Evolutionary conservation across 2,113 vertebrate species (phyloP).

Genomic region (Gavialis gangeticus): DNA sequence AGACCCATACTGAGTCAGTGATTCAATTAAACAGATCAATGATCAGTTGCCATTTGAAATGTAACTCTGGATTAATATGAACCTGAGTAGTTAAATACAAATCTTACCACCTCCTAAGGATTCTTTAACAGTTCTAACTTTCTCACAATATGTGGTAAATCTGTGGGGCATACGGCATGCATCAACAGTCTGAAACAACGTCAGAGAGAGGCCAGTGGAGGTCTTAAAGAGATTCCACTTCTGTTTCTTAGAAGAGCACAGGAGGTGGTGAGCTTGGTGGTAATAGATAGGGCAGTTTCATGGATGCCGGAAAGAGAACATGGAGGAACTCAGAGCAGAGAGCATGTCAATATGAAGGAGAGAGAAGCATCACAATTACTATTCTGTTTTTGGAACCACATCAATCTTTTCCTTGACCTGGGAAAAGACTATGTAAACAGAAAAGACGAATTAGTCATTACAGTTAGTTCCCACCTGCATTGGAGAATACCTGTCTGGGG

Average conservation of each 20-base stretch:
- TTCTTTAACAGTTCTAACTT: not conserved
- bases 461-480: not conserved
- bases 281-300: not conserved
- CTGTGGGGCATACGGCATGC: not conserved
- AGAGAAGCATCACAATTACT: not conserved
- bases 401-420: not conserved
- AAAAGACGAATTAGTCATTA: not conserved
- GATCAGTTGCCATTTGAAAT: not conserved
- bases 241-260: not conserved
- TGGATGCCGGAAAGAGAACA: not conserved
- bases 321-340: not conserved
- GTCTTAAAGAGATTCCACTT: not conserved
- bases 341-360: not conserved
- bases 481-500: not conserved
- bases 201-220: not conserved
- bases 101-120: not conserved
- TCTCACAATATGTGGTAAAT: not conserved
- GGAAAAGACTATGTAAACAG: not conserved
- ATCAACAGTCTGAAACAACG: not conserved
- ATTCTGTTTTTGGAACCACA: not conserved
- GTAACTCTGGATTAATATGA: slow-evolving; percentile 3
- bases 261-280: not conserved
- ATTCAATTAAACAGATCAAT: not conserved
- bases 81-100: not conserved
- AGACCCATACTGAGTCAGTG: not conserved